Percentiles rank a stretch among this genome's conserved stretches.
These are phyloP conservation scores for Neoarius graeffei DNA, from an alignment of 2,113 vertebrate genomes.

Conservation along the genomic window DNA sequence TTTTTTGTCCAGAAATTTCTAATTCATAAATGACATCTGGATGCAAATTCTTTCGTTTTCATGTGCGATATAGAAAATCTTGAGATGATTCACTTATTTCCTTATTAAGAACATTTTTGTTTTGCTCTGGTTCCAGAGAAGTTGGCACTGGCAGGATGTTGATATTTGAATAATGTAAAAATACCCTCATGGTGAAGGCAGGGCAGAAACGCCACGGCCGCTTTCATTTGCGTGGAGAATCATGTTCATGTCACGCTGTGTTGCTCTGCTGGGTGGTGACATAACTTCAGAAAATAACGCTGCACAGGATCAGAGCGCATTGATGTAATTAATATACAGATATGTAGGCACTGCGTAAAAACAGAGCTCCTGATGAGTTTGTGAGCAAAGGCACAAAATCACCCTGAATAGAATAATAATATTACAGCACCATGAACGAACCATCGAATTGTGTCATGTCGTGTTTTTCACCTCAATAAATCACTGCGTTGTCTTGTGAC, in stretches of 20 bases:
- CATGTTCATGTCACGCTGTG: background rate
- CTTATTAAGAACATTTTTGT: background rate
- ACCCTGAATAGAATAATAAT: too few relatives aligned
- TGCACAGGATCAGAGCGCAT: background rate
- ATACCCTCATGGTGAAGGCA: background rate
- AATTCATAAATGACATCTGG: background rate
- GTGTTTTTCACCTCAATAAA: too few relatives aligned
- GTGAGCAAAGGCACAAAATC: too few relatives aligned
- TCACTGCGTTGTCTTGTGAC: too few relatives aligned
- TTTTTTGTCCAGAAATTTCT: background rate
- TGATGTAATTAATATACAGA: background rate
- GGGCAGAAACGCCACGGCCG: background rate
- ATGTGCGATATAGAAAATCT: background rate
- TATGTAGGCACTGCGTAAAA: too few relatives aligned
- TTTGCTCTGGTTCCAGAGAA: background rate
- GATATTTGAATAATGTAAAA: conserved; percentile 42
- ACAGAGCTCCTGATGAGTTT: too few relatives aligned
- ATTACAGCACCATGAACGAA: too few relatives aligned
- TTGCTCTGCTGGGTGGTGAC: background rate
- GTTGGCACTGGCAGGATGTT: conserved; percentile 17
- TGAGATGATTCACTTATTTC: background rate
- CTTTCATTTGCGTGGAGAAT: background rate
- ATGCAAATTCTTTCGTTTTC: background rate
- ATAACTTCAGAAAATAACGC: background rate
- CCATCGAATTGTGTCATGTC: too few relatives aligned